These are phyloP conservation scores for Bombus affinis DNA, from an alignment of 1,140 invertebrate species.

Conservation along the genomic window DNA sequence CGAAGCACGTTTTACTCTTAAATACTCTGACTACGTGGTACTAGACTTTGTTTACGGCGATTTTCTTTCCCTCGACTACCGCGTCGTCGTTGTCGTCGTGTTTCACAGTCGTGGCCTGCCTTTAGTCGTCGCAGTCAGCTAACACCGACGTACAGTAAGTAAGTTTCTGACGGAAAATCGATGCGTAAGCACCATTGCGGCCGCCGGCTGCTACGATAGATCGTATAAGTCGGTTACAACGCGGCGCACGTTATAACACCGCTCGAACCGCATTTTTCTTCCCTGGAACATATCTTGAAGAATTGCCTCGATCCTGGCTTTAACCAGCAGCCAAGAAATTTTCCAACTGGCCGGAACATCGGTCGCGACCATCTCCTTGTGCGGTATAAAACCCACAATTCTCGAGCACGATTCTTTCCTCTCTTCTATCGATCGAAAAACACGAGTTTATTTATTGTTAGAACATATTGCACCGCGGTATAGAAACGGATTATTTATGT, in stretches of 20 bases:
- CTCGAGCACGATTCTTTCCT: background rate
- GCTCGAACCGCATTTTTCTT: constrained; percentile 34
- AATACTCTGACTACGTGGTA: constrained; percentile 32
- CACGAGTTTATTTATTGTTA: background rate
- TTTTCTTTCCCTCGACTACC: constrained; percentile 51
- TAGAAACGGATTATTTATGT: background rate
- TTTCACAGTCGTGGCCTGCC: constrained; percentile 43
- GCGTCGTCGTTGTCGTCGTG: constrained; percentile 7
- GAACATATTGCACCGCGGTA: background rate
- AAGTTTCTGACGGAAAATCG: constrained; percentile 77
- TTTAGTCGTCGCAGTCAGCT: constrained; percentile 61
- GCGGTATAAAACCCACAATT: background rate
- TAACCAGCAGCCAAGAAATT: background rate
- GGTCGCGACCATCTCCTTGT: background rate
- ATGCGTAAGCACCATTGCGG: constrained; percentile 72
- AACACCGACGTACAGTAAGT: constrained; percentile 71
- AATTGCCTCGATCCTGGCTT: background rate
- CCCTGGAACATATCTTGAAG: background rate
- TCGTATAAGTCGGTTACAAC: constrained; percentile 68
- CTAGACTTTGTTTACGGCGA: constrained; percentile 56
- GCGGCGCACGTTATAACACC: constrained; percentile 55
- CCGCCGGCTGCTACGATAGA: constrained; percentile 64
- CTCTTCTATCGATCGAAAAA: too few relatives aligned
- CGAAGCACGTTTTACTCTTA: background rate
- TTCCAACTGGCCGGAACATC: background rate